phyloP scores from a whole-genome alignment of 64 coral and sea anemone species.

The Stichodactyla helianthus region DNA sequence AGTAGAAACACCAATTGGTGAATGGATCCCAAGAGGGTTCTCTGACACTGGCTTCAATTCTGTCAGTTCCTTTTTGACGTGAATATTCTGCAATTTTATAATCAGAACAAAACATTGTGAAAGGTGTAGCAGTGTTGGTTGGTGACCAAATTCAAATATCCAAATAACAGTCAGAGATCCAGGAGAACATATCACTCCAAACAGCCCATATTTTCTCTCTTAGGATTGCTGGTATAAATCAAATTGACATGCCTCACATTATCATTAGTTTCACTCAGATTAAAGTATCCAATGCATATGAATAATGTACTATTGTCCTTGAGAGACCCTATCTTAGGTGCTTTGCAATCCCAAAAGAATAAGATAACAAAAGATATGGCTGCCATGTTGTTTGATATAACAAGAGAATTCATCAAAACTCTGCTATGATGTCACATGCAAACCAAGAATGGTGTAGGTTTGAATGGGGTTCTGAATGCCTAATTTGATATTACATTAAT shows the following conservation, averaged over 20 bases:
- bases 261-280: too few species aligned
- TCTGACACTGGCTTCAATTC: constrained; percentile 86
- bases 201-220: too few species aligned
- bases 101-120: not conserved
- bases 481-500: too few species aligned
- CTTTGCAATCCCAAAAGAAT: not conserved
- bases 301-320: not conserved
- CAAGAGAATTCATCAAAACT: not conserved
- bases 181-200: too few species aligned
- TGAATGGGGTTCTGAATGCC: too few species aligned
- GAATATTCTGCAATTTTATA: constrained; percentile 38
- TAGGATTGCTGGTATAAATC: too few species aligned
- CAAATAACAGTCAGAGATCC: too few species aligned
- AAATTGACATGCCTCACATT: too few species aligned
- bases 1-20: constrained; percentile 47
- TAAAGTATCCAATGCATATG: too few species aligned
- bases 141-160: not conserved
- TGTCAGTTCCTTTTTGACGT: constrained; percentile 77
- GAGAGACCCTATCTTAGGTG: not conserved
- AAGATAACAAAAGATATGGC: not conserved
- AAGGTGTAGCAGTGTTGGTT: too few species aligned
- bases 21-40: constrained; percentile 33
- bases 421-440: not conserved
- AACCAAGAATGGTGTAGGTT: not conserved
- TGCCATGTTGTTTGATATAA: too few species aligned